These are phyloP conservation scores for Taxidea taxus DNA, from an alignment of 2,113 vertebrate genomes.

Conservation along the genomic window DNA sequence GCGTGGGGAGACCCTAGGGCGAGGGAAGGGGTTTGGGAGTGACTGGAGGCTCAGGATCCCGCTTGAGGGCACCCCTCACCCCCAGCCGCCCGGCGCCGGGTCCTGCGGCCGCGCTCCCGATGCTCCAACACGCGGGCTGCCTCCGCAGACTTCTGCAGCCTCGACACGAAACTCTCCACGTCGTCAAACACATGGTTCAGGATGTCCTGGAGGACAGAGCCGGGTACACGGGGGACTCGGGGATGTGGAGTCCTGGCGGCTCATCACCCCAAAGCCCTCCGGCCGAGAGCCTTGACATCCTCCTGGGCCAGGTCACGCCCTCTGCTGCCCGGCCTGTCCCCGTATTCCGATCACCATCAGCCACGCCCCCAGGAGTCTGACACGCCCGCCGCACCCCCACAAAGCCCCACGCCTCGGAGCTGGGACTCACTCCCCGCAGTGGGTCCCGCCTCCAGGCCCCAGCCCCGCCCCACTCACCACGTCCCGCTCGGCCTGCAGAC, in stretches of 20 bases:
- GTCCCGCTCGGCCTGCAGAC: conserved; percentile 46
- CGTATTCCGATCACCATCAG: background rate
- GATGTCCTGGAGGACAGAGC: conserved; percentile 82
- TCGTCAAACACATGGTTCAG: conserved; percentile 93
- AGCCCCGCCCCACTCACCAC: conserved; percentile 51
- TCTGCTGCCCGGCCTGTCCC: background rate
- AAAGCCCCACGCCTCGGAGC: fast-evolving
- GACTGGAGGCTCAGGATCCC: background rate
- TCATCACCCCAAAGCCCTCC: background rate
- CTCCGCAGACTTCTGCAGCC: conserved; percentile 89
- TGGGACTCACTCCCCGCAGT: background rate
- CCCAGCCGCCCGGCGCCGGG: conserved; percentile 82
- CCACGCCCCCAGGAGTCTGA: background rate
- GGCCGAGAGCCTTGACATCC: background rate
- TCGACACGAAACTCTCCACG: conserved; percentile 89
- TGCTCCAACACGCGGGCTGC: conserved; percentile 87
- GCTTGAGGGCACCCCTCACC: conserved; percentile 10
- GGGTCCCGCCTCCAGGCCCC: too few relatives aligned
- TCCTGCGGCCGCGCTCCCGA: conserved; percentile 88
- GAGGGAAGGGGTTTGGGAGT: background rate
- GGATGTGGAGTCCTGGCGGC: background rate
- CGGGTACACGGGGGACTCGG: background rate
- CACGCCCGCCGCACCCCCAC: background rate
- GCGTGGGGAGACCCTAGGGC: background rate
- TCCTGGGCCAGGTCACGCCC: background rate